A percentile compares a stretch with the other conserved stretches of the same genome.
Conservation (phyloP, 2,888 invertebrate genomes). For the Rotaria sp. region DNA sequence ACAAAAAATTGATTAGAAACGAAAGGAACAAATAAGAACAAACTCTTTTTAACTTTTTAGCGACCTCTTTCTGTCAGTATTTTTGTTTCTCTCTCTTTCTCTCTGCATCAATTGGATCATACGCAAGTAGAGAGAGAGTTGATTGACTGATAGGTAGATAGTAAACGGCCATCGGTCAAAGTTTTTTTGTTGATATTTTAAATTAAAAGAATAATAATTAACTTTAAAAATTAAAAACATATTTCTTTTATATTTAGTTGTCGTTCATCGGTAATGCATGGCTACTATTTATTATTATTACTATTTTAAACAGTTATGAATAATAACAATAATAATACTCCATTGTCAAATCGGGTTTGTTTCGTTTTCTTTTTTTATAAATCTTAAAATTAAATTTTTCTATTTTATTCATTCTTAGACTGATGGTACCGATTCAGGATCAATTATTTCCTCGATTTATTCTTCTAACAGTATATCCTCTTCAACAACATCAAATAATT, state of each 20-base stretch:
- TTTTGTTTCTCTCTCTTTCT: background rate
- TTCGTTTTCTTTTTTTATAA: background rate
- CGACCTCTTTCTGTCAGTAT: conserved; percentile 9
- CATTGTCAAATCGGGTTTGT: conserved; percentile 1
- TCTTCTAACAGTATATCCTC: background rate
- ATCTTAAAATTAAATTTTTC: no score
- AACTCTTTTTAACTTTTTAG: background rate
- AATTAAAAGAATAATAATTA: background rate
- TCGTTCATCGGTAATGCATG: background rate
- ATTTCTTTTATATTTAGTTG: background rate
- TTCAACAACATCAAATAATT: background rate
- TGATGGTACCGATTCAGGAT: background rate
- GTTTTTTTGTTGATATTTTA: background rate
- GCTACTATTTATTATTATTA: background rate
- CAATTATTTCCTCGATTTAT: background rate
- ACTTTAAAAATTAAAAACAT: no score
- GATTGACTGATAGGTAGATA: conserved; percentile 19
- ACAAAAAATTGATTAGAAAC: background rate
- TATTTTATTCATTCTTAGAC: background rate
- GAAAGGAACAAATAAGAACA: background rate
- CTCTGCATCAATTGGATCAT: conserved; percentile 1
- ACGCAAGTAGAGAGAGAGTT: background rate
- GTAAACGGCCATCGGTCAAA: background rate
- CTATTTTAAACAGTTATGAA: background rate
- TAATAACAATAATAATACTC: background rate